Percentiles rank a stretch among this genome's conserved stretches.
Conservation (phyloP, 2,113 vertebrate species). For the Struthidea cinerea region DNA sequence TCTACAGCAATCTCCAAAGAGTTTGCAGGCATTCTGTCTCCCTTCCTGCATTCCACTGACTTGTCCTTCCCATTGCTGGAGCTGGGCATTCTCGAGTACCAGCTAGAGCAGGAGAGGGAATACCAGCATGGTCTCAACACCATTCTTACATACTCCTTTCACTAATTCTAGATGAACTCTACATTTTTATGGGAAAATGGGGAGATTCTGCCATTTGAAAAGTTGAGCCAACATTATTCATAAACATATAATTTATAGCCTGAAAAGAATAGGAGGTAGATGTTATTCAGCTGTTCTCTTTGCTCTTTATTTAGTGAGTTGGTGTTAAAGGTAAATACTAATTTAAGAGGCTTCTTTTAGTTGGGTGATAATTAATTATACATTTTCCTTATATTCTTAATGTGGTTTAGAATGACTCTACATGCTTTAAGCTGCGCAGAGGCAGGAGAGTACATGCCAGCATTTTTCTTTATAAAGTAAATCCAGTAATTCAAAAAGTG, state of each 20-base stretch:
- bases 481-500: neutral
- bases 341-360: neutral
- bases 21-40: neutral
- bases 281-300: neutral
- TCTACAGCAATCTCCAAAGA: neutral
- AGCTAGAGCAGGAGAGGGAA: neutral
- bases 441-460: slow-evolving; percentile 9
- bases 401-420: neutral
- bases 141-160: neutral
- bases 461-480: neutral
- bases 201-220: neutral
- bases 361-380: neutral
- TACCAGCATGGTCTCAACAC: neutral
- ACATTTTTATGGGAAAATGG: neutral
- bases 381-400: neutral
- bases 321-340: neutral
- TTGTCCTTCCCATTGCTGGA: neutral
- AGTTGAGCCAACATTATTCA: neutral
- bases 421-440: neutral
- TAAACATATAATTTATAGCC: neutral
- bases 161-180: neutral
- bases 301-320: neutral
- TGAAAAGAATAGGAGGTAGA: neutral
- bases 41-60: neutral
- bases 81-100: neutral